These are phyloP conservation scores for Auanema freiburgensis DNA, from an alignment of 2,888 invertebrate species.

Conservation along the genomic window DNA sequence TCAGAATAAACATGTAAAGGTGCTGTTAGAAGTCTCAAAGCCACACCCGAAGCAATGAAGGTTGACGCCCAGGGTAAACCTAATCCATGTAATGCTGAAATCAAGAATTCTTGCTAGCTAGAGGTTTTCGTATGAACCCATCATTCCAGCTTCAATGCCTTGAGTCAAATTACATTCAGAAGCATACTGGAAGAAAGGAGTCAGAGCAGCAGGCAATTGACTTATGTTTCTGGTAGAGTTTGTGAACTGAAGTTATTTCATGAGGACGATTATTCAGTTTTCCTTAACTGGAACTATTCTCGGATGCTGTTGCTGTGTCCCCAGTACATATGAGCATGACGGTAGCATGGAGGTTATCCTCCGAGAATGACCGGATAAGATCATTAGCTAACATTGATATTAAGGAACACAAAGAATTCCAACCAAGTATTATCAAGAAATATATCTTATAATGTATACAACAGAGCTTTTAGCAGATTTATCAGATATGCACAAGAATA, in stretches of 20 bases:
- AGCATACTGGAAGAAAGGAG: conserved; percentile 49
- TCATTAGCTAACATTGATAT: no score
- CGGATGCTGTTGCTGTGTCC: no score
- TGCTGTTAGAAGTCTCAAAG: conserved; percentile 45
- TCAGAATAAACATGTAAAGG: conserved; percentile 59
- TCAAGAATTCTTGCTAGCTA: not conserved
- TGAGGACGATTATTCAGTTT: no score
- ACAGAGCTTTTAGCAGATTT: not conserved
- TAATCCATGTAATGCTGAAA: conserved; percentile 43
- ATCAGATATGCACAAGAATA: conserved; percentile 1
- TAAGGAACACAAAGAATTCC: no score
- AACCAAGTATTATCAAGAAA: no score
- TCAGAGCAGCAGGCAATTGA: conserved; percentile 32
- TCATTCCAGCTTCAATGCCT: conserved; percentile 52
- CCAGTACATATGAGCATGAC: no score
- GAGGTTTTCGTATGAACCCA: conserved; percentile 46
- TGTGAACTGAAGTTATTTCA: no score
- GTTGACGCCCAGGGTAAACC: conserved; percentile 53
- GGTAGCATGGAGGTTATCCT: no score
- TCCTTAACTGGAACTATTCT: no score
- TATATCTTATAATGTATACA: no score
- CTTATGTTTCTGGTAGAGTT: conserved; percentile 23
- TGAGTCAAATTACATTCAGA: conserved; percentile 56
- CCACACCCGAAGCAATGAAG: conserved; percentile 48
- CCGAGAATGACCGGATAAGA: no score